Evolutionary conservation across 2,113 vertebrate genomes (phyloP).

Genomic region (Tragelaphus scriptus): DNA sequence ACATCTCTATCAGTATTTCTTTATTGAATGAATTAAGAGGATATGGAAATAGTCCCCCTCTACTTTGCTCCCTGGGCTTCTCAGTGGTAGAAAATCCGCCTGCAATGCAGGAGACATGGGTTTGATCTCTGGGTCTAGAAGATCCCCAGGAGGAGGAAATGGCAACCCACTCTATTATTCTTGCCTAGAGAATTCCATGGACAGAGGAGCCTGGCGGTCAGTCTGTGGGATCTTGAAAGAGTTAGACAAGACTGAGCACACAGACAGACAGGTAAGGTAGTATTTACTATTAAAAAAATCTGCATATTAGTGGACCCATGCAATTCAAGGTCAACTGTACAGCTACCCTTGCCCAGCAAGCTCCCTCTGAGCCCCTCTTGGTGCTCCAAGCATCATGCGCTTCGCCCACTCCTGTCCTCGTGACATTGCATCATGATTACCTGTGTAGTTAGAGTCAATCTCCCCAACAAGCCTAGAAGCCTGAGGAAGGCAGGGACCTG

Average conservation of each 20-base stretch:
- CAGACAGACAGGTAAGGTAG: not conserved
- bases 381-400: not conserved
- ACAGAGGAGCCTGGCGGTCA: not conserved
- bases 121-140: not conserved
- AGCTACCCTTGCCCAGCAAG: too few relatives aligned
- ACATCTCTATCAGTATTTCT: not conserved
- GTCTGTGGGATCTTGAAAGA: not conserved
- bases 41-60: not conserved
- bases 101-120: not conserved
- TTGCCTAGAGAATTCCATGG: not conserved
- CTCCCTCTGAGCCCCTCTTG: not conserved
- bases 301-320: not conserved
- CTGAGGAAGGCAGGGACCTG: not conserved
- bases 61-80: not conserved
- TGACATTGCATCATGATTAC: not conserved
- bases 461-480: not conserved
- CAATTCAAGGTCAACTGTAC: not conserved
- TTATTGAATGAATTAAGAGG: not conserved
- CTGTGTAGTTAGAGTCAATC: not conserved
- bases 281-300: not conserved
- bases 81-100: not conserved
- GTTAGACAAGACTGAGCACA: not conserved
- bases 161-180: not conserved
- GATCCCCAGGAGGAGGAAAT: not conserved
- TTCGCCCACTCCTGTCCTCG: not conserved